Percentiles rank a stretch among this genome's conserved stretches.
Evolutionary conservation across 2,113 vertebrate genomes (phyloP).

Genomic region (Tragelaphus scriptus): DNA sequence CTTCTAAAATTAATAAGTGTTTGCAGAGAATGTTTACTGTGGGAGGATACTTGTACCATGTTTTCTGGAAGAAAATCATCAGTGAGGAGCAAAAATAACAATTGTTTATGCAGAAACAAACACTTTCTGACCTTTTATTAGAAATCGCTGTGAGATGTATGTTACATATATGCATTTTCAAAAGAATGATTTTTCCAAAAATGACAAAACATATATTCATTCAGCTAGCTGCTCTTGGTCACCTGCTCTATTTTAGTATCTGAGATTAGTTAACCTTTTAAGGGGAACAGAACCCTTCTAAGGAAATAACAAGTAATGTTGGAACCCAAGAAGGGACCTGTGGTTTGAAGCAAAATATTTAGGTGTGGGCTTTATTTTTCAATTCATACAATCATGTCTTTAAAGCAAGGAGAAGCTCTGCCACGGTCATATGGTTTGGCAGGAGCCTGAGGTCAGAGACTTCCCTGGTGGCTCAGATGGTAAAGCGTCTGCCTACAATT

Average conservation of each 20-base stretch:
- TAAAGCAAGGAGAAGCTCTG: background rate
- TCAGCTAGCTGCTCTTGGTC: background rate
- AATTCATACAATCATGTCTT: background rate
- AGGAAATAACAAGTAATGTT: background rate
- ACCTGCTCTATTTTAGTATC: background rate
- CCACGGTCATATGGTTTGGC: fast-evolving
- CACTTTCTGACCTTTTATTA: background rate
- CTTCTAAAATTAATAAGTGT: background rate
- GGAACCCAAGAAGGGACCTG: background rate
- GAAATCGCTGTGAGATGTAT: background rate
- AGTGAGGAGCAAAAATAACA: background rate
- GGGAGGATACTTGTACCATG: background rate
- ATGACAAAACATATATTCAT: background rate
- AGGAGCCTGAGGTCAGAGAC: background rate
- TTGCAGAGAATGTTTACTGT: too few relatives aligned
- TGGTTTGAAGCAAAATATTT: background rate
- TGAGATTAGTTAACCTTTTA: background rate
- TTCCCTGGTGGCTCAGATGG: background rate
- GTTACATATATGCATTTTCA: background rate
- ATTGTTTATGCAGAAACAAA: background rate
- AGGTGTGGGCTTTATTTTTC: background rate
- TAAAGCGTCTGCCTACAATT: background rate
- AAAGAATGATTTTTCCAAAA: background rate
- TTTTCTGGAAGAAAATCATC: background rate
- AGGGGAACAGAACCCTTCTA: background rate